phyloP scores from a whole-genome alignment of 2,113 vertebrate species.

The Plotosus lineatus region DNA sequence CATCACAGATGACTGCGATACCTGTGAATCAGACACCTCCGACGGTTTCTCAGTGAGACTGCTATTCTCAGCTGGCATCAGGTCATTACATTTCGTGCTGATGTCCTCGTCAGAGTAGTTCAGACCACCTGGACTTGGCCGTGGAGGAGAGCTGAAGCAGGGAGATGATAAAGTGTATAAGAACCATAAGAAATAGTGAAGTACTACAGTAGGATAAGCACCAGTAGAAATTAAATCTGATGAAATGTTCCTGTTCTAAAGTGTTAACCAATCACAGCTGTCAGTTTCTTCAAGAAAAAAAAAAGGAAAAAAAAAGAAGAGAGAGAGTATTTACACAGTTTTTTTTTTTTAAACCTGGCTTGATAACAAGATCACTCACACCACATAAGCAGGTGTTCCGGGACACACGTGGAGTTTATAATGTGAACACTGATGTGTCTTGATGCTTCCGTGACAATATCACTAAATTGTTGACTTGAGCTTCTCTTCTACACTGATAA shows the following conservation, averaged over 20 bases:
- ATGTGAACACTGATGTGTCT: not conserved
- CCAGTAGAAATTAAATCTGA: not conserved
- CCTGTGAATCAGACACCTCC: constrained; percentile 96
- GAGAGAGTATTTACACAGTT: constrained; percentile 2
- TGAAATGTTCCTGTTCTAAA: not conserved
- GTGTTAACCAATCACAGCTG: not conserved
- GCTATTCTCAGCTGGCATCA: constrained; percentile 95
- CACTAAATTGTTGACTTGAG: not conserved
- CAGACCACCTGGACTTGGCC: constrained; percentile 93
- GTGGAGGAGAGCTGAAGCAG: constrained; percentile 81
- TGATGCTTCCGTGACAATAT: not conserved
- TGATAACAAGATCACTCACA: not conserved
- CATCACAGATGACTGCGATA: constrained; percentile 55
- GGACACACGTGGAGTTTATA: not conserved
- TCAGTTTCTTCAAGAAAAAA: not conserved
- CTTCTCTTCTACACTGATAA: not conserved
- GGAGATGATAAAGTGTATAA: not conserved
- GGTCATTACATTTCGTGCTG: constrained; percentile 93
- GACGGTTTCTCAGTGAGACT: constrained; percentile 97
- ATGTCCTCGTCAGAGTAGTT: constrained; percentile 98
- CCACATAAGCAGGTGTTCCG: constrained; percentile 5
- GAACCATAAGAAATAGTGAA: not conserved
- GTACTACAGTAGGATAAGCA: not conserved
- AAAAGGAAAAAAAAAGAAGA: not conserved
- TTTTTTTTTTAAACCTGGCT: not conserved